Percentiles rank a stretch among this genome's conserved stretches.
phyloP scores from a whole-genome alignment of 2,888 invertebrate species.

The Parasteatoda lunata region DNA sequence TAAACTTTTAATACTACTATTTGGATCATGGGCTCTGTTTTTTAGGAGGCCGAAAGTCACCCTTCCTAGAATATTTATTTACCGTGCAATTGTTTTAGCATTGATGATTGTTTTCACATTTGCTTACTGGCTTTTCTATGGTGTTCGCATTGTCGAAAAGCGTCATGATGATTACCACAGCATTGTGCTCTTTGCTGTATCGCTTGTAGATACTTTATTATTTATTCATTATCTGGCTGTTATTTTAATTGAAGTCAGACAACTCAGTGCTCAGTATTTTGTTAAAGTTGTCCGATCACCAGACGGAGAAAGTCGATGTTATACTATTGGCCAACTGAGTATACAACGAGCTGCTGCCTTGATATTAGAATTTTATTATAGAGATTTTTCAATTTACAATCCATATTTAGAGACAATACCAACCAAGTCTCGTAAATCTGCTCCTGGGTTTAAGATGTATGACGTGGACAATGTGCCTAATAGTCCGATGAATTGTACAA shows the following conservation, averaged over 20 bases:
- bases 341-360: constrained; percentile 96
- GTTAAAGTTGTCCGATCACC: constrained; percentile 89
- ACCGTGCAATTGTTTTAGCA: constrained; percentile 90
- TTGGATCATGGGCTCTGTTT: constrained; percentile 95
- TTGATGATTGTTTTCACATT: constrained; percentile 93
- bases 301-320: constrained; percentile 92
- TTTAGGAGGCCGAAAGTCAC: constrained; percentile 88
- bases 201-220: constrained; percentile 92
- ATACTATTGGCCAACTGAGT: constrained; percentile 87
- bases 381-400: constrained; percentile 96
- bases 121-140: constrained; percentile 98
- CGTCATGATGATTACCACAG: constrained; percentile 81
- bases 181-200: constrained; percentile 92
- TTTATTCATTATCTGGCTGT: constrained; percentile 96
- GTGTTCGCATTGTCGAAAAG: constrained; percentile 83
- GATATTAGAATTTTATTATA: constrained; percentile 95
- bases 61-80: constrained; percentile 92
- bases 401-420: constrained; percentile 94
- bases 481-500: constrained; percentile 76
- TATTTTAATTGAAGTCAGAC: constrained; percentile 92
- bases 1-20: constrained; percentile 89
- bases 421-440: constrained; percentile 63
- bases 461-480: constrained; percentile 85
- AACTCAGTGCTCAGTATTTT: constrained; percentile 88
- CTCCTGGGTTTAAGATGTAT: constrained; percentile 88